phyloP scores from a whole-genome alignment of 2,888 invertebrate species.

The Polydrusus cervinus region DNA sequence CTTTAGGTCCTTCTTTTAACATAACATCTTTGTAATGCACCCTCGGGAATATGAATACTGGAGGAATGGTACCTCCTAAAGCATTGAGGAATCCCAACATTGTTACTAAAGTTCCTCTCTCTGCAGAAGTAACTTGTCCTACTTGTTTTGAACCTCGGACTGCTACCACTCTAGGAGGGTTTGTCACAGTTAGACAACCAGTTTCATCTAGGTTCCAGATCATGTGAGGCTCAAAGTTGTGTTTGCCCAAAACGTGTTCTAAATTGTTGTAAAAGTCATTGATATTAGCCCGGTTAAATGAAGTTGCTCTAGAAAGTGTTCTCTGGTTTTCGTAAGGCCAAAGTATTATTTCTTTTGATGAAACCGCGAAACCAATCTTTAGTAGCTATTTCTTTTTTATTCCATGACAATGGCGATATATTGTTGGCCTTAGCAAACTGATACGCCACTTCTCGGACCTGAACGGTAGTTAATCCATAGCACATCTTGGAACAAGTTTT shows the following conservation, averaged over 20 bases:
- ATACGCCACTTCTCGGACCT: slow-evolving; percentile 7
- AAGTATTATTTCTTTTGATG: slow-evolving; percentile 37
- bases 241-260: slow-evolving; percentile 31
- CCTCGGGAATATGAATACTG: slow-evolving; percentile 41
- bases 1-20: slow-evolving; percentile 36
- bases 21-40: slow-evolving; percentile 48
- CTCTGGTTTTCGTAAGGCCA: slow-evolving; percentile 36
- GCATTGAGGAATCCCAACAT: slow-evolving; percentile 39
- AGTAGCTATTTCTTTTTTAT: slow-evolving; percentile 31
- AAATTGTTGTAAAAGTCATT: slow-evolving; percentile 14
- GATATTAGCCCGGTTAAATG: slow-evolving; percentile 42
- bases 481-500: slow-evolving; percentile 45
- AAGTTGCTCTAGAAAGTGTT: slow-evolving; percentile 40
- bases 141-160: slow-evolving; percentile 46
- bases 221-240: slow-evolving; percentile 47
- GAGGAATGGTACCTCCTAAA: slow-evolving; percentile 39
- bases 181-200: slow-evolving; percentile 51
- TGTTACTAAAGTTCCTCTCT: slow-evolving; percentile 41
- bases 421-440: slow-evolving; percentile 19
- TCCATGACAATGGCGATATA: slow-evolving; percentile 1
- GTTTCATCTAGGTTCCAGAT: slow-evolving; percentile 49
- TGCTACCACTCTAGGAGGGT: slow-evolving; percentile 52
- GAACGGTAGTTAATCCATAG: slow-evolving; percentile 35
- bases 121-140: slow-evolving; percentile 38
- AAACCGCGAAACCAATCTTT: slow-evolving; percentile 46